phyloP scores from a whole-genome alignment of 2,888 invertebrate species.

The Cetonia aurata region DNA sequence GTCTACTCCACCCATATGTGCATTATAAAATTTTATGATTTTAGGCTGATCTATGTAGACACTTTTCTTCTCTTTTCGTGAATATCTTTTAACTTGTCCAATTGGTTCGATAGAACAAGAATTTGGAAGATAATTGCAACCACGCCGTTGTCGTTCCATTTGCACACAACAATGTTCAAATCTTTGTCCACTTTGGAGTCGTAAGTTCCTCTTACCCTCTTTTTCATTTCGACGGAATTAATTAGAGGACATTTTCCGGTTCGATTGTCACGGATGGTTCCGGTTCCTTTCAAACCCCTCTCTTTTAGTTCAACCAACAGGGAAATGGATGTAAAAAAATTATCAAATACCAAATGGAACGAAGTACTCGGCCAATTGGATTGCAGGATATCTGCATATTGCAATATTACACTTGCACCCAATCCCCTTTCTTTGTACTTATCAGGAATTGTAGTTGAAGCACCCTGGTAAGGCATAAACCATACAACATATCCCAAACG shows the following conservation, averaged over 20 bases:
- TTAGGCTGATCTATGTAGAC: constrained; percentile 39
- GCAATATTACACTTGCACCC: constrained; percentile 45
- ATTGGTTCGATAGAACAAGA: constrained; percentile 22
- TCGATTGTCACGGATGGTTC: constrained; percentile 49
- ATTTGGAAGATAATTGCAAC: constrained; percentile 38
- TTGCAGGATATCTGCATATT: constrained; percentile 42
- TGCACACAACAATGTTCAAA: constrained; percentile 33
- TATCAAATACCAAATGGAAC: constrained; percentile 50
- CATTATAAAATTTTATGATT: constrained; percentile 28
- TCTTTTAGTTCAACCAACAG: constrained; percentile 44
- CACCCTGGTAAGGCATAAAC: constrained; percentile 55
- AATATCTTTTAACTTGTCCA: constrained; percentile 40
- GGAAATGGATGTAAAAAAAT: constrained; percentile 46
- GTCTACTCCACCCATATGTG: not conserved
- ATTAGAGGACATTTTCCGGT: constrained; percentile 30
- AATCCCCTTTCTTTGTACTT: constrained; percentile 49
- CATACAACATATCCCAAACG: constrained; percentile 53
- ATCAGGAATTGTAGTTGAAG: constrained; percentile 37
- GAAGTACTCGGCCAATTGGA: not conserved
- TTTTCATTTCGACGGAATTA: constrained; percentile 24
- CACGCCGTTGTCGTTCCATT: constrained; percentile 43
- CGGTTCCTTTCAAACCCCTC: constrained; percentile 44
- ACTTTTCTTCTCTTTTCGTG: constrained; percentile 36
- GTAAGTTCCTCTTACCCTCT: constrained; percentile 38
- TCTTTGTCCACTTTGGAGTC: constrained; percentile 22